Conservation (phyloP, 2,888 invertebrate genomes). For the Oconnorella tubifera region DNA sequence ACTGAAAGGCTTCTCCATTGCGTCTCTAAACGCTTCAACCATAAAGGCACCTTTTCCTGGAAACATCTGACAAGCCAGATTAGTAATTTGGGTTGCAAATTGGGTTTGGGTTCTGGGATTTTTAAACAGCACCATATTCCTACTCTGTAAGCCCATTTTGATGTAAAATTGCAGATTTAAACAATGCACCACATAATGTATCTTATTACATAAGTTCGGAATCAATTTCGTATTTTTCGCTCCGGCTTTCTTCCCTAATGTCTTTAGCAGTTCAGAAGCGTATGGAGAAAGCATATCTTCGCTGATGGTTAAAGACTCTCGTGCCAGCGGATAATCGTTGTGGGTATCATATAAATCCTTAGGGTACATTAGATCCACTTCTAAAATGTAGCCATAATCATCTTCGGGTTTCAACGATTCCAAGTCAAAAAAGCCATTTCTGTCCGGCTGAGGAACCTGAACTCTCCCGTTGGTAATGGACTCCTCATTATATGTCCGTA, state of each 20-base stretch:
- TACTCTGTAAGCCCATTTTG: slow-evolving; percentile 14
- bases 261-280: not conserved
- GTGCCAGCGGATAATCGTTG: slow-evolving; percentile 13
- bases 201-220: not conserved
- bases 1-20: not conserved
- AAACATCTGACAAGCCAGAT: not conserved
- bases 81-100: not conserved
- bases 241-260: not conserved
- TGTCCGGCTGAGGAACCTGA: not conserved
- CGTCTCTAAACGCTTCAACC: not conserved
- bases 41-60: not conserved
- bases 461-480: not conserved
- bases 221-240: not conserved
- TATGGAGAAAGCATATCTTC: not conserved
- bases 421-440: not conserved
- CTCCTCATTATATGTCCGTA: slow-evolving; percentile 4
- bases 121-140: not conserved
- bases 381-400: not conserved
- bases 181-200: not conserved
- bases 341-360: slow-evolving; percentile 1
- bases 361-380: slow-evolving; percentile 11
- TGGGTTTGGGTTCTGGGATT: not conserved
- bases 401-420: not conserved
- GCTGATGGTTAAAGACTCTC: not conserved
- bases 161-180: not conserved